A percentile compares a stretch with the other conserved stretches of the same genome.
phyloP scores from a whole-genome alignment of 2,797 vertebrate genomes.

The Danio jaintianensis region DNA sequence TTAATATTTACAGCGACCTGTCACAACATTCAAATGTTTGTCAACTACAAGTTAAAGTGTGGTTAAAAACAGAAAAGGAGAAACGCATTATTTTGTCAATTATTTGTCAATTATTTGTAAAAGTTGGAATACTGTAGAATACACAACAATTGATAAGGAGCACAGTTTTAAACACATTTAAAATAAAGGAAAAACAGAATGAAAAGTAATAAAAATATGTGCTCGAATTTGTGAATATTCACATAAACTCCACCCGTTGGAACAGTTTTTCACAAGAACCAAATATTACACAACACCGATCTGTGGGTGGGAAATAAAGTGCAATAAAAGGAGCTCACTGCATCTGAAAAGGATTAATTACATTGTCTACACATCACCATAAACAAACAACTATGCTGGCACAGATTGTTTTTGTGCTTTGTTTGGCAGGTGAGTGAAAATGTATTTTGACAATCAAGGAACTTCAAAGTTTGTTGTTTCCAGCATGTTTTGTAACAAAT shows the following conservation, averaged over 20 bases:
- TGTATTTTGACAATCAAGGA: not conserved
- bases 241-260: too few relatives aligned
- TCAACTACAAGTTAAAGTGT: too few relatives aligned
- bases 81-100: too few relatives aligned
- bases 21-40: too few relatives aligned
- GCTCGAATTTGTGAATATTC: not conserved
- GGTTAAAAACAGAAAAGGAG: too few relatives aligned
- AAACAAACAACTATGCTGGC: slow-evolving; percentile 6
- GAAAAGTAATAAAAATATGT: not conserved
- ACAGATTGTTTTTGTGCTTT: not conserved
- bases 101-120: too few relatives aligned
- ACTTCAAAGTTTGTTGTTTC: not conserved
- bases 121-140: too few relatives aligned
- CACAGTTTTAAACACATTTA: too few relatives aligned
- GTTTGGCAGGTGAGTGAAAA: slow-evolving; percentile 26
- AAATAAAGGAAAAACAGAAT: too few relatives aligned
- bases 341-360: not conserved
- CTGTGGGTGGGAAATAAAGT: slow-evolving; percentile 10
- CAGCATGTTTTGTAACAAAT: not conserved
- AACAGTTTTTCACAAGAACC: too few relatives aligned
- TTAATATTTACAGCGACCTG: too few relatives aligned
- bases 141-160: too few relatives aligned
- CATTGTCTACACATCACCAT: not conserved
- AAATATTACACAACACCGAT: not conserved
- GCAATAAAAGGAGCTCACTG: not conserved